phyloP scores from a whole-genome alignment of 2,113 vertebrate species.

The Siniperca knerii region DNA sequence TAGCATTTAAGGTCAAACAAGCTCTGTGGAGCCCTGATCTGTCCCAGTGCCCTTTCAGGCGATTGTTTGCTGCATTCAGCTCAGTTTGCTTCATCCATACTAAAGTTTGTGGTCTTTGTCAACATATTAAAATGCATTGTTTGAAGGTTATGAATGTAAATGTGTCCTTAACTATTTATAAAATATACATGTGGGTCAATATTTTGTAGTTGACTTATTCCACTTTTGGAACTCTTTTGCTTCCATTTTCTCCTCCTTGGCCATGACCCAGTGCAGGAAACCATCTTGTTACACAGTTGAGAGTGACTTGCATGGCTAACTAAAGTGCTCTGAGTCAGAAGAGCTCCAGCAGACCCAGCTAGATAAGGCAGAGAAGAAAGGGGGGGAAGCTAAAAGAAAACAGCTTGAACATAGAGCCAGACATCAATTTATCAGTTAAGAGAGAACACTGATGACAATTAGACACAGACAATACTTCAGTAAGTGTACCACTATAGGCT shows the following conservation, averaged over 20 bases:
- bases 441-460: constrained; percentile 60
- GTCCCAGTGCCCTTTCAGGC: constrained; percentile 38
- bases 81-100: background rate
- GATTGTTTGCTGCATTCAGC: constrained; percentile 24
- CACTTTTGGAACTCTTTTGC: background rate
- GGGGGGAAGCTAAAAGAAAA: constrained; percentile 17
- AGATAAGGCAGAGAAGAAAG: constrained; percentile 35
- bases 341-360: constrained; percentile 34
- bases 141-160: background rate
- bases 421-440: constrained; percentile 26
- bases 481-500: constrained; percentile 47
- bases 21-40: constrained; percentile 40
- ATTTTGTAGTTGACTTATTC: background rate
- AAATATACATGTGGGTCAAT: background rate
- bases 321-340: constrained; percentile 48
- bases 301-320: constrained; percentile 53
- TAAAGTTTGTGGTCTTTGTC: background rate
- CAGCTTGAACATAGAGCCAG: constrained; percentile 37
- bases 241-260: constrained; percentile 46
- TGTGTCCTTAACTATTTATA: background rate
- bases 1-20: constrained; percentile 74
- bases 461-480: constrained; percentile 38
- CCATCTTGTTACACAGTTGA: constrained; percentile 61
- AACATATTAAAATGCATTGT: background rate
- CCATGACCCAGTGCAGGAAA: constrained; percentile 48